Percentiles rank a stretch among this genome's conserved stretches.
Evolutionary conservation across 2,113 vertebrate genomes (phyloP).

Genomic region (Alligator sinensis): DNA sequence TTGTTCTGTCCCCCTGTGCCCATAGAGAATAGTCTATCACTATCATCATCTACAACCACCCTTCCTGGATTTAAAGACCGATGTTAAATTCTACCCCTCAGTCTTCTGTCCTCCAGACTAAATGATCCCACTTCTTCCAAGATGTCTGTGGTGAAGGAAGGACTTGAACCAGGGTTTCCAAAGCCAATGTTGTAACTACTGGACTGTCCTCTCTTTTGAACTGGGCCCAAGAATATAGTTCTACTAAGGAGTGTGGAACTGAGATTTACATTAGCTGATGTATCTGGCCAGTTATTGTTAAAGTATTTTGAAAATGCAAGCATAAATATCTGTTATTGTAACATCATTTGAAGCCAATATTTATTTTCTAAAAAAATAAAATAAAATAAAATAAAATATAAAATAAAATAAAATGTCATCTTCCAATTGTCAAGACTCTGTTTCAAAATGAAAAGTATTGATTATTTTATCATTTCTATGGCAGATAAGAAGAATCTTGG

Average conservation of each 20-base stretch:
- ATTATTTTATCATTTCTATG: conserved; percentile 74
- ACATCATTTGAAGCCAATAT: background rate
- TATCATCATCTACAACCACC: no score
- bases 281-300: background rate
- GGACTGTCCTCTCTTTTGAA: no score
- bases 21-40: no score
- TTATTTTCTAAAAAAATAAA: background rate
- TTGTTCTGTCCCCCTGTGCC: no score
- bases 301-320: background rate
- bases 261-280: background rate
- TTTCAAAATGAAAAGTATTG: conserved; percentile 67
- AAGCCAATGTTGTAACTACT: no score
- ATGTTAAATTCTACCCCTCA: no score
- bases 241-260: background rate
- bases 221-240: background rate
- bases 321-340: background rate
- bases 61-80: no score
- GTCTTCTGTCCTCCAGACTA: no score
- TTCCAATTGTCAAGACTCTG: conserved; percentile 51
- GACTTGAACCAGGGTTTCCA: background rate
- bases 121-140: no score
- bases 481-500: conserved; percentile 57
- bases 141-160: background rate
- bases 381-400: background rate
- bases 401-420: background rate